phyloP scores from a whole-genome alignment of 2,888 invertebrate species.

The Lamellibrachia columna region DNA sequence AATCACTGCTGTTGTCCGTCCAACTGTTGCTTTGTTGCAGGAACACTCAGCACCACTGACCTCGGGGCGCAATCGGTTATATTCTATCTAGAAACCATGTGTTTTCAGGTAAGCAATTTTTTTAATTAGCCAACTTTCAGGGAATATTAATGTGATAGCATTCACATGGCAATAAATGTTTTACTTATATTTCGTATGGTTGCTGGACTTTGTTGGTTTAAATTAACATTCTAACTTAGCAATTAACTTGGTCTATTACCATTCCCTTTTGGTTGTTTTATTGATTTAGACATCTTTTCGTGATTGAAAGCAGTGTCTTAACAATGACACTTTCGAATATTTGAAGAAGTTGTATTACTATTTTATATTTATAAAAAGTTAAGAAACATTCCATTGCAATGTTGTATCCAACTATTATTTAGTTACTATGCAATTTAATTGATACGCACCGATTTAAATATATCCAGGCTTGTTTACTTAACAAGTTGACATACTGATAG shows the following conservation, averaged over 20 bases:
- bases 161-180: not conserved
- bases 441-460: not conserved
- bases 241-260: too few relatives aligned
- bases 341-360: too few relatives aligned
- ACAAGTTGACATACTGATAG: not conserved
- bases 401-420: not conserved
- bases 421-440: not conserved
- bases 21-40: not conserved
- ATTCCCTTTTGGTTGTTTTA: too few relatives aligned
- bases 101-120: not conserved
- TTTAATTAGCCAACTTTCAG: not conserved
- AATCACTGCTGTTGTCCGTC: not conserved
- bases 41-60: not conserved
- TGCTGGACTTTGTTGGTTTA: too few relatives aligned
- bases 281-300: too few relatives aligned
- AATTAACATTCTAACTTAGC: too few relatives aligned
- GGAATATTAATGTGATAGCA: not conserved
- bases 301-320: too few relatives aligned
- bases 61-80: slow-evolving; percentile 3
- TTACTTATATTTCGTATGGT: too few relatives aligned
- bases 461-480: not conserved
- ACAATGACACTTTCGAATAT: too few relatives aligned
- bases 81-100: not conserved
- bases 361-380: not conserved
- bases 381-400: not conserved